Evolutionary conservation across 1,140 invertebrate genomes (phyloP), one percentile per base, ranked within the genome.

Genomic region (Anastatus disparis): DNA sequence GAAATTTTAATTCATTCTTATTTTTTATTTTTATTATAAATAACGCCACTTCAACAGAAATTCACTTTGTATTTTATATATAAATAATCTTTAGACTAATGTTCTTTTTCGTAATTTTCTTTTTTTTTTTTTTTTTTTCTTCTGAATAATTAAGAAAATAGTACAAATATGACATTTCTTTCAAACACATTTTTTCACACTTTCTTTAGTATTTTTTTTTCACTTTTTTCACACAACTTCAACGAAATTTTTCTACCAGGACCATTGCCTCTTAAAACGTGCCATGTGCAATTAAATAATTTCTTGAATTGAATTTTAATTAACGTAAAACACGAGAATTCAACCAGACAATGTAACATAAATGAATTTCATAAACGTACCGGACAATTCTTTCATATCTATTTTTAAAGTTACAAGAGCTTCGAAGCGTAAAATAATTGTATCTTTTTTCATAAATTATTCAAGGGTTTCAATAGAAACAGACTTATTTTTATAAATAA

Each of bases 131-230:
- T 40, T 9, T 12, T 2, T 58, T 59, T 59, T 26, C 13, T 59
- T 59, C 56, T 35, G 27, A 6, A 35, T 42, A 61, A 48, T 61
- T 46, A 46, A 44, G 58, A 61, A 61, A 61, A 61, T 61, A 61
- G 58, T 61, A 61, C 42, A 40, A 61, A 46, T 38, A 46, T 44
- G 26, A 29, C 38, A 46, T 46, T 61, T 31, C 0, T 20, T 46
- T 29, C 58, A 27, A 29, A 29, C n/a, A 42, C 31, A n/a, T n/a
- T n/a, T 15, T 24, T 17, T 46, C 42, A 61, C 40, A 44, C 26
- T 27, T 44, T 26, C 0, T 61, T 61, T 29, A 29, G 31, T 6
- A 8, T 61, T 26, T 46, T 17, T 9, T 26, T 46, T 61, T 58
- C 2, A 13, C 8, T 22, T 58, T 58, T 61, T 61, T 46, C 24